Conservation (phyloP, 92 coral and sea anemone species). For the Siderastrea radians region DNA sequence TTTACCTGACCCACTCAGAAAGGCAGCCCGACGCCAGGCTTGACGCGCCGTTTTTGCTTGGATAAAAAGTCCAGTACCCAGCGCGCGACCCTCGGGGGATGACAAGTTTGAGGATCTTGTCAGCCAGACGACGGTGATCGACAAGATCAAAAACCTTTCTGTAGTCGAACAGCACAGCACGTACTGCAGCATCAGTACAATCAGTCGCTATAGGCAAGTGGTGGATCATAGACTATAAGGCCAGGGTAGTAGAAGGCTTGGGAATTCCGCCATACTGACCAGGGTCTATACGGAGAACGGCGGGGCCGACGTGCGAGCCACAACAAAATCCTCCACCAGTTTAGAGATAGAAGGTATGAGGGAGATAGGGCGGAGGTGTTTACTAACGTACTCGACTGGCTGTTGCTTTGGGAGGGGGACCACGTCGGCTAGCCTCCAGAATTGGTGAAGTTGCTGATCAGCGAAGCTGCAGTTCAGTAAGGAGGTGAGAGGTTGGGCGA, state of each 20-base stretch:
- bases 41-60: not conserved
- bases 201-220: not conserved
- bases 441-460: not conserved
- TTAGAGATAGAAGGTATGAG: not conserved
- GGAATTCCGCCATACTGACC: not conserved
- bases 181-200: not conserved
- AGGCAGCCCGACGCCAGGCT: not conserved
- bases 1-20: not conserved
- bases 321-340: no score
- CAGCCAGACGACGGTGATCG: not conserved
- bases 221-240: not conserved
- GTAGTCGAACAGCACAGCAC: not conserved
- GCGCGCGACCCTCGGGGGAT: not conserved
- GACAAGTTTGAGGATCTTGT: not conserved
- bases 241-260: slow-evolving; percentile 3
- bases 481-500: not conserved
- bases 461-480: not conserved
- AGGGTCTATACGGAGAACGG: not conserved
- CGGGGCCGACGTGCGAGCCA: not conserved
- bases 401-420: not conserved
- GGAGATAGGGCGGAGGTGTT: not conserved
- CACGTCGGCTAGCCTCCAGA: not conserved
- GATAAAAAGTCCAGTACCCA: not conserved
- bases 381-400: not conserved
- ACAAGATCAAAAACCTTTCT: not conserved